A percentile compares a stretch with the other conserved stretches of the same genome.
Evolutionary conservation across 2,888 invertebrate genomes (phyloP).

Genomic region (Seira ritae): DNA sequence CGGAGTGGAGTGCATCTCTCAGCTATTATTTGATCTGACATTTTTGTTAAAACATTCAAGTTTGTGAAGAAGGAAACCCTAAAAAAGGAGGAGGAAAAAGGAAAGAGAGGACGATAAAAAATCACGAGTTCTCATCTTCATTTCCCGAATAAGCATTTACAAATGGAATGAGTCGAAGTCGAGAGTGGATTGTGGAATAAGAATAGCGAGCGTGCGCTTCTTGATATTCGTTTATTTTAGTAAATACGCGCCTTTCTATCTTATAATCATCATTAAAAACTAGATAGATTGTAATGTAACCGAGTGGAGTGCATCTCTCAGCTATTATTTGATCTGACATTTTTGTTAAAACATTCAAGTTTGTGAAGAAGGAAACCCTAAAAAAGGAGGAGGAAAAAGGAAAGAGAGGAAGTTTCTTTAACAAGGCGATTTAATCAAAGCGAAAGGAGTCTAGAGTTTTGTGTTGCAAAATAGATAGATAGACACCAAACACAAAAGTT

Average conservation of each 20-base stretch:
- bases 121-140: slow-evolving; percentile 21
- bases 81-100: slow-evolving; percentile 23
- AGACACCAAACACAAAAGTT: slow-evolving; percentile 1
- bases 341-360: slow-evolving; percentile 11
- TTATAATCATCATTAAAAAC: slow-evolving; percentile 38
- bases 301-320: not conserved
- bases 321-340: not conserved
- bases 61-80: slow-evolving; percentile 1
- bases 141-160: slow-evolving; percentile 9
- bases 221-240: slow-evolving; percentile 9
- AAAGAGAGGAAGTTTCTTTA: slow-evolving; percentile 48
- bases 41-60: slow-evolving; percentile 9
- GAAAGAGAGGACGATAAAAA: slow-evolving; percentile 52
- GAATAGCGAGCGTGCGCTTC: not conserved
- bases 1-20: not conserved
- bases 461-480: slow-evolving; percentile 24
- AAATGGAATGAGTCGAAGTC: no score
- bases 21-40: not conserved
- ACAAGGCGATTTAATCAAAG: slow-evolving; percentile 15
- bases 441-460: slow-evolving; percentile 28
- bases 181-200: not conserved
- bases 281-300: slow-evolving; percentile 14
- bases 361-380: not conserved
- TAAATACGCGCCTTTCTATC: slow-evolving; percentile 27
- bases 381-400: slow-evolving; percentile 24